Percentiles rank a stretch among this genome's conserved stretches.
Evolutionary conservation across 2,888 invertebrate species (phyloP).

Genomic region (Hedychridium roseum): DNA sequence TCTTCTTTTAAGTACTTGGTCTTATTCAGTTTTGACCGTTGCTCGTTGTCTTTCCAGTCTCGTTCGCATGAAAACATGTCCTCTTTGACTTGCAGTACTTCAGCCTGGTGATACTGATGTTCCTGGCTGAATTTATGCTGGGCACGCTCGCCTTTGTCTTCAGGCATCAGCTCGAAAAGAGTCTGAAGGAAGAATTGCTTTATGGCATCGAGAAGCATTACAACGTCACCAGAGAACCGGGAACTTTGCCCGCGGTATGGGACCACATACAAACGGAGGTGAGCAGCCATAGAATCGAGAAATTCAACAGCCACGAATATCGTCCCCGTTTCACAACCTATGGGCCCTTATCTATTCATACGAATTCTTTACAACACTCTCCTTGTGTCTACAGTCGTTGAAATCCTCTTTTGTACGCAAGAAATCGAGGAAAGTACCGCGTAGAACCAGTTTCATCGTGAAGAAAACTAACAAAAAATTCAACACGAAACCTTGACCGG

Average conservation of each 20-base stretch:
- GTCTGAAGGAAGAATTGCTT: constrained; percentile 72
- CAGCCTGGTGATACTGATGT: constrained; percentile 77
- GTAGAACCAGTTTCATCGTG: no score
- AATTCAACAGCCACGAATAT: no score
- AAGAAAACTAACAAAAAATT: no score
- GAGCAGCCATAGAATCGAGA: no score
- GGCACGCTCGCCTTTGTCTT: constrained; percentile 82
- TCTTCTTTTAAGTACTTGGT: no score
- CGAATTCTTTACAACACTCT: no score
- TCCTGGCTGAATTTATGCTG: constrained; percentile 78
- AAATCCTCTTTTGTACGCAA: no score
- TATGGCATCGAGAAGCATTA: constrained; percentile 76
- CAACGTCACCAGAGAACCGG: constrained; percentile 69
- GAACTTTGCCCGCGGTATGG: constrained; percentile 77
- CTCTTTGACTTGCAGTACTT: constrained; percentile 73
- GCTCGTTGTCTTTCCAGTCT: not conserved
- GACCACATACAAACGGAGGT: constrained; percentile 75
- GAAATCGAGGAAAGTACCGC: no score
- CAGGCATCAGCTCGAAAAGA: constrained; percentile 73
- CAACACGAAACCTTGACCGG: no score
- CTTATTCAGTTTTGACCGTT: not conserved
- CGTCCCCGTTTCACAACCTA: no score
- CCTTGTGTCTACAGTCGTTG: no score
- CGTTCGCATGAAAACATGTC: not conserved
- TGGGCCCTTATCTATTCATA: no score